phyloP scores from a whole-genome alignment of 2,113 vertebrate genomes.

The Motacilla alba region DNA sequence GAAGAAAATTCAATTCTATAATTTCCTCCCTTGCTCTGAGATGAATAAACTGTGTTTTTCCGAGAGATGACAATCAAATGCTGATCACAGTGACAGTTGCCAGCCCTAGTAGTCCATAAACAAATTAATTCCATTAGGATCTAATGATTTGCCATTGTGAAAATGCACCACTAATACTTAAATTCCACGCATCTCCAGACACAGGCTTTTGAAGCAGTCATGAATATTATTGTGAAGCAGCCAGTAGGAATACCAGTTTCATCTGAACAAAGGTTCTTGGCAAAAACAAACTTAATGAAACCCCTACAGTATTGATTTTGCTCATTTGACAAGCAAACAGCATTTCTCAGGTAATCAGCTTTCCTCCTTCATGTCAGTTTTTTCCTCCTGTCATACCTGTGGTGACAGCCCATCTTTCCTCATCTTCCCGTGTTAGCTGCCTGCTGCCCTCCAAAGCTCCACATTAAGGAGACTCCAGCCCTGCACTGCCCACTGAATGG shows the following conservation, averaged over 20 bases:
- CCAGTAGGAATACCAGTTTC: background rate
- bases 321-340: background rate
- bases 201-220: background rate
- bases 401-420: background rate
- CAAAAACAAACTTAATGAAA: background rate
- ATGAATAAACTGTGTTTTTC: background rate
- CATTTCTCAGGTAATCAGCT: background rate
- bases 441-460: background rate
- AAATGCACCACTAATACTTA: background rate
- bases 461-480: background rate
- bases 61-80: background rate
- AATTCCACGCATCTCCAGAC: background rate
- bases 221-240: background rate
- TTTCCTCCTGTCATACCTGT: background rate
- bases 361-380: background rate
- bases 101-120: background rate
- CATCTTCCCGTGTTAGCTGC: fast-evolving
- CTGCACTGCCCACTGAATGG: background rate
- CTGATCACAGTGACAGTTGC: background rate
- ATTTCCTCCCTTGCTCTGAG: background rate
- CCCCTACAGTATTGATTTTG: background rate
- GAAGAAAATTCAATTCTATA: conserved; percentile 3
- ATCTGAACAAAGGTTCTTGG: background rate
- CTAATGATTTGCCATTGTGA: background rate
- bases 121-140: background rate